phyloP scores from a whole-genome alignment of 2,888 invertebrate species.

The Drosophila prolongata region DNA sequence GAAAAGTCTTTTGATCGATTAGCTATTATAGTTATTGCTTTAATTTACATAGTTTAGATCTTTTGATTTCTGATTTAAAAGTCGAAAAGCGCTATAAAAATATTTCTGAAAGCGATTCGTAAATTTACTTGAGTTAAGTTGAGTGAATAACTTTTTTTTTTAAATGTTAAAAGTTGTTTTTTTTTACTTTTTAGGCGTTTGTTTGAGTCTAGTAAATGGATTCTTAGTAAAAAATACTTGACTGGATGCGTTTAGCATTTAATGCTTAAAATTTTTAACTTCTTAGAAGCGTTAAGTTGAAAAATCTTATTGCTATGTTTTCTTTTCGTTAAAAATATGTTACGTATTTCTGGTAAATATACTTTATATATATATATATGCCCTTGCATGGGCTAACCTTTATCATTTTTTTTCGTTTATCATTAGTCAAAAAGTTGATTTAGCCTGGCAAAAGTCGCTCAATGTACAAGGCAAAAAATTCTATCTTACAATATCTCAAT shows the following conservation, averaged over 20 bases:
- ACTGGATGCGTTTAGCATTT: constrained; percentile 64
- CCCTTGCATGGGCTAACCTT: constrained; percentile 16
- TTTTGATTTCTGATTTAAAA: constrained; percentile 47
- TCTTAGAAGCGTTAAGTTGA: constrained; percentile 76
- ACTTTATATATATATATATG: constrained; percentile 49
- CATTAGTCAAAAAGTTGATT: constrained; percentile 75
- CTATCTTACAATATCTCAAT: constrained; percentile 44
- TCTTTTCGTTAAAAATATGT: constrained; percentile 72
- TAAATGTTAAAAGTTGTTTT: constrained; percentile 40
- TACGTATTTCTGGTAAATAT: constrained; percentile 75
- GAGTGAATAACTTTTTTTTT: constrained; percentile 39
- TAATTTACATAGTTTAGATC: constrained; percentile 57
- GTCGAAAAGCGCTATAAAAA: constrained; percentile 81
- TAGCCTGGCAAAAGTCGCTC: constrained; percentile 64
- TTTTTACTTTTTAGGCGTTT: constrained; percentile 18
- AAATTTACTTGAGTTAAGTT: constrained; percentile 50
- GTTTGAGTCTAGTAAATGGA: constrained; percentile 61
- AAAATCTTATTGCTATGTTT: constrained; percentile 45
- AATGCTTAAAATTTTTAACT: constrained; percentile 74
- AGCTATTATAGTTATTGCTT: constrained; percentile 61
- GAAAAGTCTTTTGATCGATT: constrained; percentile 68
- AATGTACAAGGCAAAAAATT: constrained; percentile 68
- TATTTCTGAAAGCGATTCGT: constrained; percentile 76
- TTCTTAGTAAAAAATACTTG: constrained; percentile 68
- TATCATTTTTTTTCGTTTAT: constrained; percentile 48